These are phyloP conservation scores for Gymnogyps californianus DNA, from an alignment of 2,113 vertebrate species.

Conservation along the genomic window DNA sequence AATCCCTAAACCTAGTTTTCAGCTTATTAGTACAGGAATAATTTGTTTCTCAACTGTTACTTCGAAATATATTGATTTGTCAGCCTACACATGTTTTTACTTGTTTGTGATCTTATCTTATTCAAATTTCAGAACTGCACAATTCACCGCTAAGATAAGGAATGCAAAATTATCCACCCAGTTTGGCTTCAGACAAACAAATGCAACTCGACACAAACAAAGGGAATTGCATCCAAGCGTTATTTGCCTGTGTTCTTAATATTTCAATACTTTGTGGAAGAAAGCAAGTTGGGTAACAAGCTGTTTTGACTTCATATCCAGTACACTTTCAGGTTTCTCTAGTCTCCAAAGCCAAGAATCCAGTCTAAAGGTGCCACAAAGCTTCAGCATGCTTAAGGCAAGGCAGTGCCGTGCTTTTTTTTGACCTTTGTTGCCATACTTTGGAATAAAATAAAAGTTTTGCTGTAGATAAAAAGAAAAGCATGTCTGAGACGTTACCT, in stretches of 20 bases:
- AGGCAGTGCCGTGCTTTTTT: background rate
- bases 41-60: slow-evolving; percentile 29
- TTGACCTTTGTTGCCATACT: background rate
- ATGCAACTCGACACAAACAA: slow-evolving; percentile 5
- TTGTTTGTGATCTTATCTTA: slow-evolving; percentile 55
- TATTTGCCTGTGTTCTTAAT: slow-evolving; percentile 31
- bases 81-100: slow-evolving; percentile 36
- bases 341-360: slow-evolving; percentile 48
- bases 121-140: slow-evolving; percentile 33
- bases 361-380: slow-evolving; percentile 17
- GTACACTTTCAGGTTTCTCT: slow-evolving; percentile 55
- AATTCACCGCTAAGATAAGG: slow-evolving; percentile 22
- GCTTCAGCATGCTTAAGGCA: background rate
- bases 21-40: background rate
- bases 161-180: slow-evolving; percentile 45
- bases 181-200: slow-evolving; percentile 46
- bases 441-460: slow-evolving; percentile 9
- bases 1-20: background rate
- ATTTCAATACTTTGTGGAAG: slow-evolving; percentile 29
- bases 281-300: slow-evolving; percentile 34
- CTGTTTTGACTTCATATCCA: slow-evolving; percentile 27
- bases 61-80: slow-evolving; percentile 57
- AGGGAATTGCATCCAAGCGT: background rate
- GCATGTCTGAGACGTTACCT: background rate
- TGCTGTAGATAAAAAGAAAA: background rate